Percentiles rank a stretch among this genome's conserved stretches.
Conservation (phyloP, 2,113 vertebrate genomes). For the Mustela nigripes region DNA sequence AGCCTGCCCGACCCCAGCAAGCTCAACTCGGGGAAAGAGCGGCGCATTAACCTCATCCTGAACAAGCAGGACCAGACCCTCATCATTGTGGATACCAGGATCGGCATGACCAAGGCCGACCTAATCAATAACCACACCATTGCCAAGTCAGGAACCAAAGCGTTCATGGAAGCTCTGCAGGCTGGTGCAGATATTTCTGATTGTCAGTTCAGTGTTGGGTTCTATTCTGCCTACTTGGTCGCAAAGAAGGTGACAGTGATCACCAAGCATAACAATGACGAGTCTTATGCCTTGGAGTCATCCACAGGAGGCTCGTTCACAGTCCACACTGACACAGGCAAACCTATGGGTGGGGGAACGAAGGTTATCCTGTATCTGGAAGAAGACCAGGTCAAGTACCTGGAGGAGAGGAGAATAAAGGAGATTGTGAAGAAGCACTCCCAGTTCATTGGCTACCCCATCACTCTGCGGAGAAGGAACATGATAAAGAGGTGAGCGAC, state of each 20-base stretch:
- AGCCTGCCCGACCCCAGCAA: slow-evolving; percentile 93
- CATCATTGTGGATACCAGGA: slow-evolving; percentile 90
- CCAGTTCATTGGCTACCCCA: slow-evolving; percentile 93
- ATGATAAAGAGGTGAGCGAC: slow-evolving; percentile 93
- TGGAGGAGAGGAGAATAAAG: slow-evolving; percentile 91
- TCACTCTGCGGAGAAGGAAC: slow-evolving; percentile 92
- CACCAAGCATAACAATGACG: slow-evolving; percentile 92
- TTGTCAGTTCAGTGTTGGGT: slow-evolving; percentile 92
- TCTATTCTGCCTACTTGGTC: slow-evolving; percentile 92
- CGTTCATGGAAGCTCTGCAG: slow-evolving; percentile 93
- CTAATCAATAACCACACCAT: slow-evolving; percentile 93
- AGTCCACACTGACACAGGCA: slow-evolving; percentile 90
- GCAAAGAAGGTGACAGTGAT: slow-evolving; percentile 92
- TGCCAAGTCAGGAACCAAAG: slow-evolving; percentile 92
- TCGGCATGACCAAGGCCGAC: slow-evolving; percentile 93
- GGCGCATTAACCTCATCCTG: slow-evolving; percentile 91
- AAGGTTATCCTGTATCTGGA: slow-evolving; percentile 92
- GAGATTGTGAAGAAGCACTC: slow-evolving; percentile 94
- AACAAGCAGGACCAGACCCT: slow-evolving; percentile 91
- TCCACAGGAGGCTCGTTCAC: slow-evolving; percentile 92
- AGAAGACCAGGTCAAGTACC: slow-evolving; percentile 91
- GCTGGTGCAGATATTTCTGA: slow-evolving; percentile 92
- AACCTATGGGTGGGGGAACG: slow-evolving; percentile 90
- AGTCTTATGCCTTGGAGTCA: slow-evolving; percentile 92
- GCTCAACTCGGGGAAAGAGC: slow-evolving; percentile 91